phyloP scores from a whole-genome alignment of 2,113 vertebrate genomes.

The Ptilonorhynchus violaceus region DNA sequence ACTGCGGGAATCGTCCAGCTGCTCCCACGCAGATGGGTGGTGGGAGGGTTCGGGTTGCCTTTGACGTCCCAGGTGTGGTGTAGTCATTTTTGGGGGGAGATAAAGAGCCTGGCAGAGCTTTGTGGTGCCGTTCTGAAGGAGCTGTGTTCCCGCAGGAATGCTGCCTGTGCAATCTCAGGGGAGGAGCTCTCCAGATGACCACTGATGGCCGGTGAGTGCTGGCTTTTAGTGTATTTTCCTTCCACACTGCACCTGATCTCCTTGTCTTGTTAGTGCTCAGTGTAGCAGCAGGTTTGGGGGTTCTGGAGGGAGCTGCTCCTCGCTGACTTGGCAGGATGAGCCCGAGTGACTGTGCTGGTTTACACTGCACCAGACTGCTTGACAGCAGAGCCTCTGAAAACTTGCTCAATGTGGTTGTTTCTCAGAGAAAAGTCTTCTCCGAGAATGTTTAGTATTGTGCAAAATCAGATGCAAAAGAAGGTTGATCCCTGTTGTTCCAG shows the following conservation, averaged over 20 bases:
- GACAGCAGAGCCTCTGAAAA: neutral
- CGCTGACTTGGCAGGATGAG: neutral
- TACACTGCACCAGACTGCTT: neutral
- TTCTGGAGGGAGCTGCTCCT: neutral
- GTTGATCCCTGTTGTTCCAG: neutral
- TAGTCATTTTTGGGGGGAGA: fast-evolving
- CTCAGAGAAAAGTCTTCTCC: neutral
- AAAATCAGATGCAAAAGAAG: neutral
- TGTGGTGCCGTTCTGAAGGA: neutral
- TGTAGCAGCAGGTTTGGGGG: neutral
- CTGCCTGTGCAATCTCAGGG: slow-evolving; percentile 91
- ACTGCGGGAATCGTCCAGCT: neutral
- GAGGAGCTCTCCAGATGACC: slow-evolving; percentile 91
- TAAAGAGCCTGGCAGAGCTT: neutral
- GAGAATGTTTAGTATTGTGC: neutral
- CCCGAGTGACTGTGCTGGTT: neutral
- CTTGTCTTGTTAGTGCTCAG: neutral
- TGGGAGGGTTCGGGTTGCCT: neutral
- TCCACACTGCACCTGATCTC: neutral
- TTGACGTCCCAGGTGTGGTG: fast-evolving
- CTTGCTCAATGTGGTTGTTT: neutral
- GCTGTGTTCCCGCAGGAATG: slow-evolving; percentile 81
- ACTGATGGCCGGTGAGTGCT: slow-evolving; percentile 83
- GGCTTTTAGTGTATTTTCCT: neutral
- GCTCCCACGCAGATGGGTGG: fast-evolving